phyloP scores from a whole-genome alignment of 2,888 invertebrate species.

The Terebella lapidaria region DNA sequence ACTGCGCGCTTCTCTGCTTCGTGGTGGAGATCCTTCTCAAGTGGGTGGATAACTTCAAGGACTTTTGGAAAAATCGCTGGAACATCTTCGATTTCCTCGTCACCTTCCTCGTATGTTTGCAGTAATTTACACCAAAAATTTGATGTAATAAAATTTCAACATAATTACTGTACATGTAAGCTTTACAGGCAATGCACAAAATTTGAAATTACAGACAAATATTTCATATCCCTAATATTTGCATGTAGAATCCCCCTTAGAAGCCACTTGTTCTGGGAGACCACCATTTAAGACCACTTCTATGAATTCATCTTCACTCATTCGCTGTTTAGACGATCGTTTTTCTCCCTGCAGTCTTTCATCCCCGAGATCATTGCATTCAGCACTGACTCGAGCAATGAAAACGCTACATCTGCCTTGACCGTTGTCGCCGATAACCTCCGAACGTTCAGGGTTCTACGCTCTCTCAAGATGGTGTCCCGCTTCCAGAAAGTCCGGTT shows the following conservation, averaged over 20 bases:
- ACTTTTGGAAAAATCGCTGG: slow-evolving; percentile 27
- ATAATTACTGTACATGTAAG: too few relatives aligned
- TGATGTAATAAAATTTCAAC: too few relatives aligned
- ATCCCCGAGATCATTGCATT: neutral
- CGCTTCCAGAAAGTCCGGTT: slow-evolving; percentile 23
- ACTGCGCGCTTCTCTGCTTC: slow-evolving; percentile 15
- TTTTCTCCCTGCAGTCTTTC: neutral
- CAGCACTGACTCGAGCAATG: neutral
- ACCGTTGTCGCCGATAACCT: slow-evolving; percentile 17
- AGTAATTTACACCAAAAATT: too few relatives aligned
- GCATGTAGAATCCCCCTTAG: too few relatives aligned
- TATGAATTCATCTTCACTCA: neutral
- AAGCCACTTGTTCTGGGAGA: too few relatives aligned
- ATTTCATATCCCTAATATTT: neutral
- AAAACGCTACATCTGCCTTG: slow-evolving; percentile 10
- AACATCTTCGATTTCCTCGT: slow-evolving; percentile 27
- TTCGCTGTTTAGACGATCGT: too few relatives aligned
- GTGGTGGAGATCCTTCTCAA: slow-evolving; percentile 24
- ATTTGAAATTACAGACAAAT: too few relatives aligned
- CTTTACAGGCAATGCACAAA: too few relatives aligned
- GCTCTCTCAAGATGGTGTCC: slow-evolving; percentile 27
- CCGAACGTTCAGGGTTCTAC: slow-evolving; percentile 23
- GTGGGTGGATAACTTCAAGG: slow-evolving; percentile 24
- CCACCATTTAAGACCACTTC: too few relatives aligned
- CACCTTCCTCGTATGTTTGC: slow-evolving; percentile 14